Percentiles rank a stretch among this genome's conserved stretches.
Evolutionary conservation across 64 coral and sea anemone species (phyloP).

Genomic region (Stichodactyla helianthus): DNA sequence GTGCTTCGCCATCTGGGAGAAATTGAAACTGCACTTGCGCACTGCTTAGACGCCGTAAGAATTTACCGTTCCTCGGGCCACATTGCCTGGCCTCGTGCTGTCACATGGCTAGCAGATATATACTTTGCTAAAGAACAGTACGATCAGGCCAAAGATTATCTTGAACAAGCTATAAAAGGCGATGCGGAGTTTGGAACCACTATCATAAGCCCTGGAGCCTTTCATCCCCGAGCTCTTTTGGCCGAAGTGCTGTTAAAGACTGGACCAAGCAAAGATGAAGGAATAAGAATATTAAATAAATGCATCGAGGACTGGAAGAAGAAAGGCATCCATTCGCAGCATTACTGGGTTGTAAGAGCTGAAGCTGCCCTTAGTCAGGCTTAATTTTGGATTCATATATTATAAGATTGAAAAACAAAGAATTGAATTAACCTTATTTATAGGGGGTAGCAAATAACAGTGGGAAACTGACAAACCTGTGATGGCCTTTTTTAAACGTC

Average conservation of each 20-base stretch:
- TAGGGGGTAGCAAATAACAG: no score
- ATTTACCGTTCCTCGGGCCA: slow-evolving; percentile 64
- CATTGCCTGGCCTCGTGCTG: slow-evolving; percentile 75
- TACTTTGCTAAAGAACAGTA: slow-evolving; percentile 37
- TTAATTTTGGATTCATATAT: background rate
- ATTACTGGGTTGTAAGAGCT: slow-evolving; percentile 71
- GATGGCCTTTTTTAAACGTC: no score
- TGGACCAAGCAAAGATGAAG: slow-evolving; percentile 27
- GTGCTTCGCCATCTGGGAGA: slow-evolving; percentile 40
- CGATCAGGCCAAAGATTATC: slow-evolving; percentile 22
- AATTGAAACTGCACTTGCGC: slow-evolving; percentile 34
- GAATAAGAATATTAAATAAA: slow-evolving; percentile 42
- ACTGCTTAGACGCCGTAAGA: slow-evolving; percentile 52
- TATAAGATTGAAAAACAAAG: no score
- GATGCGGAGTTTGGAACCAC: slow-evolving; percentile 21
- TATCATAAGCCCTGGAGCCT: slow-evolving; percentile 64
- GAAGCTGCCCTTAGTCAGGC: background rate
- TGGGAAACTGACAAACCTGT: no score
- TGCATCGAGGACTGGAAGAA: slow-evolving; percentile 68
- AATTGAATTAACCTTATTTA: no score
- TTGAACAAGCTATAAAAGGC: slow-evolving; percentile 45
- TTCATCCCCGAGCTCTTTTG: slow-evolving; percentile 61
- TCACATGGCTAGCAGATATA: slow-evolving; percentile 70
- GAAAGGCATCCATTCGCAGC: slow-evolving; percentile 51
- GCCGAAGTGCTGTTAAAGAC: slow-evolving; percentile 36